Conservation (phyloP, 2,797 vertebrate genomes). For the Clarias laeviceps region DNA sequence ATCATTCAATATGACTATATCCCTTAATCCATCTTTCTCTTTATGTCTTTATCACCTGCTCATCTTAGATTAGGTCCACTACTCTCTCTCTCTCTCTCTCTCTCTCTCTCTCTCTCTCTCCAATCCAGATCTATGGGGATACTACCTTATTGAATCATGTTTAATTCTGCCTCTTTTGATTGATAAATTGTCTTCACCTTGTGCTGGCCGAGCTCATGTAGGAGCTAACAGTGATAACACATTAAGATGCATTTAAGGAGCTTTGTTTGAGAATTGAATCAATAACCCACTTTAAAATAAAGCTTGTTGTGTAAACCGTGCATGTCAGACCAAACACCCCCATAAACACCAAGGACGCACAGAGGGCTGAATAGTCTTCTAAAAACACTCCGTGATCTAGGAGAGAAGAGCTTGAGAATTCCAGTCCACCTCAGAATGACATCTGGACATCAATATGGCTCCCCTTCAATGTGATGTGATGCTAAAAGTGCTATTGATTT, state of each 20-base stretch:
- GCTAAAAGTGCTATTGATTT: conserved; percentile 81
- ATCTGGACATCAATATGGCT: conserved; percentile 76
- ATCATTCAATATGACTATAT: conserved; percentile 40
- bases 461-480: conserved; percentile 71
- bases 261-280: conserved; percentile 56
- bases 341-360: conserved; percentile 51
- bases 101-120: conserved; percentile 5
- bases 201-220: conserved; percentile 39
- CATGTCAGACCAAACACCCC: conserved; percentile 51
- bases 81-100: conserved; percentile 27
- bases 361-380: conserved; percentile 58
- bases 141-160: conserved; percentile 57
- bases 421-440: conserved; percentile 73
- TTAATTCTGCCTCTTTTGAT: conserved; percentile 51
- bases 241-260: conserved; percentile 63
- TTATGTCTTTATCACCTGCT: conserved; percentile 24
- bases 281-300: conserved; percentile 65
- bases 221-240: conserved; percentile 62
- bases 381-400: conserved; percentile 61
- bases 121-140: neutral
- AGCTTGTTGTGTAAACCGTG: conserved; percentile 60
- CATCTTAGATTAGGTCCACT: conserved; percentile 17
- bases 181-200: conserved; percentile 53
- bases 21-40: conserved; percentile 38
- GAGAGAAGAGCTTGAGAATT: conserved; percentile 64